These are phyloP conservation scores for Taeniopygia guttata DNA, from an alignment of 2,797 vertebrate species.

Conservation along the genomic window DNA sequence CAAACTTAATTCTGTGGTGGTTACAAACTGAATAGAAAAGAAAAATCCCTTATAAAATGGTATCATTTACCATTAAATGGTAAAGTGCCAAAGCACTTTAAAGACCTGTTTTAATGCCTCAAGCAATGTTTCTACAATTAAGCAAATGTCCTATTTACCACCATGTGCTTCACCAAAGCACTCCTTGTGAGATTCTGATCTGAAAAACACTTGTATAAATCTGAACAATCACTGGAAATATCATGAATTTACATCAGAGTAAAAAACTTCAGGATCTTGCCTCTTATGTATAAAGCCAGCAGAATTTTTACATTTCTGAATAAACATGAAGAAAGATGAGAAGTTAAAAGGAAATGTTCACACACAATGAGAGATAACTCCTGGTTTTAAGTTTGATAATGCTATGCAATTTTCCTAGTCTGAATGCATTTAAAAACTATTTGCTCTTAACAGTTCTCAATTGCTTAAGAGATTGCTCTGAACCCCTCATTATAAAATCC, in stretches of 20 bases:
- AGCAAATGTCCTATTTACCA: conserved; percentile 21
- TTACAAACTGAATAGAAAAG: conserved; percentile 6
- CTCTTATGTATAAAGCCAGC: conserved; percentile 44
- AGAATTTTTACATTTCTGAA: conserved; percentile 69
- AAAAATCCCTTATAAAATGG: conserved; percentile 29
- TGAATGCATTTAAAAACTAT: conserved; percentile 74
- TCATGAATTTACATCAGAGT: conserved; percentile 8
- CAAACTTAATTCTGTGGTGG: conserved; percentile 10
- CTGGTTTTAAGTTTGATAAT: conserved; percentile 63
- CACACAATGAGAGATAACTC: conserved; percentile 63
- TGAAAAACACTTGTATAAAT: not conserved
- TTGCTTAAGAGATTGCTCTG: conserved; percentile 93
- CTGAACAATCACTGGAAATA: not conserved
- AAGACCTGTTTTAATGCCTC: conserved; percentile 10
- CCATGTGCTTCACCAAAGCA: not conserved
- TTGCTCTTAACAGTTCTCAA: conserved; percentile 83
- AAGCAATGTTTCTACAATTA: conserved; percentile 48
- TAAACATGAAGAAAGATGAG: conserved; percentile 60
- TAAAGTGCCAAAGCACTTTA: conserved; percentile 20
- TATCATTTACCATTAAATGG: conserved; percentile 13
- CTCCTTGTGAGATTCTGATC: not conserved
- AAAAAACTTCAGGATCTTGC: conserved; percentile 24
- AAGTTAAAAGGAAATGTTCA: conserved; percentile 56
- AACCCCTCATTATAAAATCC: conserved; percentile 89
- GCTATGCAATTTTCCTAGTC: conserved; percentile 62